Conservation (phyloP, 2,113 vertebrate species). For the Lamprotornis superbus region DNA sequence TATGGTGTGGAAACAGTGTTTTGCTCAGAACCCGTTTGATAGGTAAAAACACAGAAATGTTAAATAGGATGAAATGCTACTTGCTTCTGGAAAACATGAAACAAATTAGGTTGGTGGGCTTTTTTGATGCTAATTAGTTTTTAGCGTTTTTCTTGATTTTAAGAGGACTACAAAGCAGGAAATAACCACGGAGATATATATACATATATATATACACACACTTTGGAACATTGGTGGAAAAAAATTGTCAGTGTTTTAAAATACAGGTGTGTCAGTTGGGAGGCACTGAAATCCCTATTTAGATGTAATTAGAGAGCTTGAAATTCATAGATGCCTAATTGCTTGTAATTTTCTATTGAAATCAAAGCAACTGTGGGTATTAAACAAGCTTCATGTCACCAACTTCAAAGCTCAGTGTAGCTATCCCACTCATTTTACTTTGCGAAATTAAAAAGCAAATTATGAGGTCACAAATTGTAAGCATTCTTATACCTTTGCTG, state of each 20-base stretch:
- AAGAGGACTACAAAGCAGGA: neutral
- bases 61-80: neutral
- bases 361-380: neutral
- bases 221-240: neutral
- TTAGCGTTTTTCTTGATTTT: neutral
- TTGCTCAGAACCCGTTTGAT: constrained; percentile 88
- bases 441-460: neutral
- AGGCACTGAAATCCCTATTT: constrained; percentile 14
- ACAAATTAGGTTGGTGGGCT: neutral
- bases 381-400: constrained; percentile 17
- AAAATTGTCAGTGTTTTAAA: neutral
- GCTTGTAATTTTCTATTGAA: constrained; percentile 4
- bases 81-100: neutral
- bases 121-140: neutral
- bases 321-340: constrained; percentile 26
- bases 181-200: neutral
- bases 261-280: neutral
- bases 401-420: constrained; percentile 9
- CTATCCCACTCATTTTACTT: neutral
- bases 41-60: constrained; percentile 75
- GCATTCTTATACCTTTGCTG: neutral
- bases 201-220: neutral
- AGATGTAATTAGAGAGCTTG: constrained; percentile 33
- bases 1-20: constrained; percentile 97
- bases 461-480: neutral